Evolutionary conservation across 35 echinoderm and acorn worm genomes (phyloP).

Genomic region (Apostichopus californicus): DNA sequence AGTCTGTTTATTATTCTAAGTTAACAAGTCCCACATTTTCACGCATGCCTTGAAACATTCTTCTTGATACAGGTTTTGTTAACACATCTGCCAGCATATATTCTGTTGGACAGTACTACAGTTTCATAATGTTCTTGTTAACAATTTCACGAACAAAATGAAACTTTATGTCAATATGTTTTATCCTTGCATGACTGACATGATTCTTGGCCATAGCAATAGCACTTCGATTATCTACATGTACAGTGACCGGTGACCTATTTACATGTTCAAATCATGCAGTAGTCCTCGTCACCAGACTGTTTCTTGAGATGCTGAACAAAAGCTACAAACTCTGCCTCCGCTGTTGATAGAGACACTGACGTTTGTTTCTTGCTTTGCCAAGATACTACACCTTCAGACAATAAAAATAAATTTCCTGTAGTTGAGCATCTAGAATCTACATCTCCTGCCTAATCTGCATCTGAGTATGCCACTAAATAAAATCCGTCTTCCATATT

Average conservation of each 20-base stretch:
- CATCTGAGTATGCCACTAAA: neutral
- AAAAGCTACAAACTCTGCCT: constrained; percentile 43
- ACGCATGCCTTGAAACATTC: neutral
- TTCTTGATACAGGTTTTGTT: constrained; percentile 29
- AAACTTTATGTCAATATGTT: constrained; percentile 52
- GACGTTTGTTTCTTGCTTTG: constrained; percentile 16
- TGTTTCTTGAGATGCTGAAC: constrained; percentile 47
- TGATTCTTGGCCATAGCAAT: constrained; percentile 48
- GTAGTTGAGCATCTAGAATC: neutral
- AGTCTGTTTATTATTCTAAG: constrained; percentile 6
- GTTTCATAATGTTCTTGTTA: neutral
- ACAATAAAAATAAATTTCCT: neutral
- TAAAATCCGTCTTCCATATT: neutral
- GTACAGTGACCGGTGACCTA: neutral
- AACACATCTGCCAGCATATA: constrained; percentile 45
- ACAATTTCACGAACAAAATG: constrained; percentile 32
- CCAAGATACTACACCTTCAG: constrained; percentile 31
- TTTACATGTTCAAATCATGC: neutral
- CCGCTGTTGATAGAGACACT: constrained; percentile 29
- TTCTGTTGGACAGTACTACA: constrained; percentile 46
- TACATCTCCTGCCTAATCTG: neutral
- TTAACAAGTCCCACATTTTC: neutral
- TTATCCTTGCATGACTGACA: constrained; percentile 27
- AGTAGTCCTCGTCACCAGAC: constrained; percentile 29
- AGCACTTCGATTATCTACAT: constrained; percentile 38